Evolutionary conservation across 1,140 invertebrate genomes (phyloP).

Genomic region (Euborellia annulipes): DNA sequence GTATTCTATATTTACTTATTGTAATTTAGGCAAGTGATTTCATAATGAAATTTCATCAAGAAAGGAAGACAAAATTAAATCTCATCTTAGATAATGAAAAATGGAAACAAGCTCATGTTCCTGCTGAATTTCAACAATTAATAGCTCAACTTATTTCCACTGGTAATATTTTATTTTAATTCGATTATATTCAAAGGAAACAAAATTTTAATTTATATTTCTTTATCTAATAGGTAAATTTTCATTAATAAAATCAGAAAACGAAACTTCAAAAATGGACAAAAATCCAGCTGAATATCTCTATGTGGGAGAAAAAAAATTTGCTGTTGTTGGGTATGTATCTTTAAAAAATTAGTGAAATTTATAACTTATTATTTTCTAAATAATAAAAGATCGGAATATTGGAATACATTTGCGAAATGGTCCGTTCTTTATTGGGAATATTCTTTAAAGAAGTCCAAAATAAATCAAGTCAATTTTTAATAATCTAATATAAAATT

Average conservation of each 20-base stretch:
- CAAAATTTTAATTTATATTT: neutral
- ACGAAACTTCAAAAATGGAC: conserved; percentile 16
- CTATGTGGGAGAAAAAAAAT: conserved; percentile 62
- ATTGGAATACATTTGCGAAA: too few relatives aligned
- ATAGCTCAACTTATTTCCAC: conserved; percentile 52
- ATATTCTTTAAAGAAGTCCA: too few relatives aligned
- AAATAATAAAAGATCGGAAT: too few relatives aligned
- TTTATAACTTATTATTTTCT: too few relatives aligned
- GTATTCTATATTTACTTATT: too few relatives aligned
- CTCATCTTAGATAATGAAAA: conserved; percentile 75
- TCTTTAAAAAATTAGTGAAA: too few relatives aligned
- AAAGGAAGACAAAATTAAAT: conserved; percentile 70
- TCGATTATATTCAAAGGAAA: neutral
- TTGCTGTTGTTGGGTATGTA: conserved; percentile 61
- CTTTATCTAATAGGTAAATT: conserved; percentile 17
- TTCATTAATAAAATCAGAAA: conserved; percentile 12
- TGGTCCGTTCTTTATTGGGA: too few relatives aligned
- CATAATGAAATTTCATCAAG: conserved; percentile 79
- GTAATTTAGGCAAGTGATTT: conserved; percentile 78
- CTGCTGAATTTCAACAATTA: conserved; percentile 67
- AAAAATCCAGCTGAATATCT: conserved; percentile 28
- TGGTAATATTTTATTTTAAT: conserved; percentile 20
- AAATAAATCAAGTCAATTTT: too few relatives aligned
- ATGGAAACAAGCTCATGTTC: conserved; percentile 88
- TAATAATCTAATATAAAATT: too few relatives aligned